Evolutionary conservation across 2,113 vertebrate genomes (phyloP).

Genomic region (Gorsachius goisagi): DNA sequence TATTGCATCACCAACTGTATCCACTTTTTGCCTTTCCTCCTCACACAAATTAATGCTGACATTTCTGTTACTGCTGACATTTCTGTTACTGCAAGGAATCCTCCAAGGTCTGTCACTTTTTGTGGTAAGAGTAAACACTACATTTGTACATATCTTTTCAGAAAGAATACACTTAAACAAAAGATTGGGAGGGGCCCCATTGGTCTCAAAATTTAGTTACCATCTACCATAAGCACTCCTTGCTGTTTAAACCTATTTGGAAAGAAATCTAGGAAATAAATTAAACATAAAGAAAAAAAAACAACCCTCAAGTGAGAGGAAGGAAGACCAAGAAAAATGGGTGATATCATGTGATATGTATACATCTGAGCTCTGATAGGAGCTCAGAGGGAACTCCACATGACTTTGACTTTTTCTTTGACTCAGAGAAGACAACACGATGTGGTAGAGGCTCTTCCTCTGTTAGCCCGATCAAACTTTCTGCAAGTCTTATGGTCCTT

Average conservation of each 20-base stretch:
- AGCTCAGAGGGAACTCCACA: not conserved
- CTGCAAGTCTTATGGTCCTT: not conserved
- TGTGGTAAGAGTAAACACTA: not conserved
- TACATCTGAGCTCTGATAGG: not conserved
- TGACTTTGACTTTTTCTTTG: not conserved
- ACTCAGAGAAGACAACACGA: not conserved
- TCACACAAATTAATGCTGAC: not conserved
- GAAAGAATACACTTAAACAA: not conserved
- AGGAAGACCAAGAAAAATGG: not conserved
- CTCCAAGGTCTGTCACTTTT: not conserved
- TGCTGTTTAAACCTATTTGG: not conserved
- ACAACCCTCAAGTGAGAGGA: not conserved
- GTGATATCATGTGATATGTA: not conserved
- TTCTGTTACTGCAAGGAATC: not conserved
- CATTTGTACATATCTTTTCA: not conserved
- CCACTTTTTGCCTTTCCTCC: not conserved
- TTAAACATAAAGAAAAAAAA: not conserved
- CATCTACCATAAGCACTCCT: fast-evolving
- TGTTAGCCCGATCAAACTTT: not conserved
- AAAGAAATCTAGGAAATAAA: not conserved
- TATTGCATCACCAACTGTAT: not conserved
- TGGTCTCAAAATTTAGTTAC: not conserved
- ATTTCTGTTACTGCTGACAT: not conserved
- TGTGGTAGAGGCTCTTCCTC: not conserved
- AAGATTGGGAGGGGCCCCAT: not conserved